These are phyloP conservation scores for Ceratina australensis DNA, from an alignment of 1,140 invertebrate genomes.

Conservation along the genomic window DNA sequence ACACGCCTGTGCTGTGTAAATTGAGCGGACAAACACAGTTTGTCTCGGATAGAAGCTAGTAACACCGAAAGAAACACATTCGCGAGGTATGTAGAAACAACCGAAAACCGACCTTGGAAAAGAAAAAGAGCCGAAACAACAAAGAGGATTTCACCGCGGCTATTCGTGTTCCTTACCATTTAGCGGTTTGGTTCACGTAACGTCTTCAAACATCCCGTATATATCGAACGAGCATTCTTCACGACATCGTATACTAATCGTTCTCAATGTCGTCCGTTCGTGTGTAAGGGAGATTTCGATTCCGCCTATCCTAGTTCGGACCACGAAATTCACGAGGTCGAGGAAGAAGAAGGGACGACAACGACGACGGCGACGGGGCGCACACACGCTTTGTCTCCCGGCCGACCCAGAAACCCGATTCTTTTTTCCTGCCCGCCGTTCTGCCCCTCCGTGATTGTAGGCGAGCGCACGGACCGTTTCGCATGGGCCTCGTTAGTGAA, in stretches of 20 bases:
- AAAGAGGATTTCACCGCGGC: neutral
- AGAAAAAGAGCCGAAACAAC: neutral
- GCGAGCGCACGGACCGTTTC: constrained; percentile 32
- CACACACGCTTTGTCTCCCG: constrained; percentile 57
- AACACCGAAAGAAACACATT: neutral
- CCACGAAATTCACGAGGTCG: constrained; percentile 44
- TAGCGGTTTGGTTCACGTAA: constrained; percentile 2
- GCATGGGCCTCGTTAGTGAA: constrained; percentile 60
- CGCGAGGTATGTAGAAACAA: neutral
- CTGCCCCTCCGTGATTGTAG: constrained; percentile 29
- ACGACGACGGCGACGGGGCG: too few relatives aligned
- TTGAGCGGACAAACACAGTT: too few relatives aligned
- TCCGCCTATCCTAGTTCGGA: neutral
- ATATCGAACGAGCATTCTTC: neutral
- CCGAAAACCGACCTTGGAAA: neutral
- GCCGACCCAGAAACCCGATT: constrained; percentile 71
- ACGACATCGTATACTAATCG: neutral
- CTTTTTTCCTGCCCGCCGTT: constrained; percentile 14
- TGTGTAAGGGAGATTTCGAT: constrained; percentile 13
- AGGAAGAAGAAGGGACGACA: constrained; percentile 25
- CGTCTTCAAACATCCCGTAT: constrained; percentile 5
- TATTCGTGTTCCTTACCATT: constrained; percentile 6
- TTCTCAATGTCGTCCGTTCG: constrained; percentile 3
- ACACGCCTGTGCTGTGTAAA: too few relatives aligned
- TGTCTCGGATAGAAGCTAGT: too few relatives aligned